Evolutionary conservation across 2,113 vertebrate species (phyloP), one percentile per base, ranked within the genome.

Genomic region (Lynx canadensis): DNA sequence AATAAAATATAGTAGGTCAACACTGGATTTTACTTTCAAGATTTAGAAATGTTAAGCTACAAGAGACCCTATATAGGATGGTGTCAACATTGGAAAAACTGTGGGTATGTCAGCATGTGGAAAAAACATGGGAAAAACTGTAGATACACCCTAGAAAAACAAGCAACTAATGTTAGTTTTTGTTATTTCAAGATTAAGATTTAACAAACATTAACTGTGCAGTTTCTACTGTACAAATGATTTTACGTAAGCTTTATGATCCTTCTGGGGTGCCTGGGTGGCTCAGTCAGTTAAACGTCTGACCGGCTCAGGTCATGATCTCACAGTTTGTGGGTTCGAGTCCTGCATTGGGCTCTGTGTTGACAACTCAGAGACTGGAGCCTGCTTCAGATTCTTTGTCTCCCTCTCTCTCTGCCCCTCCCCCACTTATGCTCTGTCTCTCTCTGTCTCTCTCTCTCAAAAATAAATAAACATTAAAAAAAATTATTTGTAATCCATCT

Each of bases 1-100:
- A 83, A 41, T 81, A 69, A 97, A 96, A 91, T 82, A 25, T 76
- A 81, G 19, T 52, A 80, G 69, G 60, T 92, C 95, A 95, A 97
- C 95, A 93, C 2, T 76, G 36, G 63, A 91, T 76, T 90, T 78
- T 95, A 45, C 36, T 94, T 84, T 85, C 27, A 84, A 92, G 45
- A 96, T 83, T 48, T 85, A 96, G 7, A 78, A 91, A 96, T 95
- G 25, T 84, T 92, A 95, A 95, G 27, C 60, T 94, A 81, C 0
- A 85, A 79, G 57, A 79, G 16, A 96, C 4, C 50, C 18, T 89
- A n/a, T 38, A 33, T 18, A 91, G 60, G 74, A 48, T 21, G 68
- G 63, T 91, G 97, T 80, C 85, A 50, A 94, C 19, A 89, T 69
- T 82, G 65, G 80, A 92, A 68, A 85, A 79, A 33, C 50, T 76